phyloP scores from a whole-genome alignment of 2,888 invertebrate genomes.

The Chrysomela aeneicollis region DNA sequence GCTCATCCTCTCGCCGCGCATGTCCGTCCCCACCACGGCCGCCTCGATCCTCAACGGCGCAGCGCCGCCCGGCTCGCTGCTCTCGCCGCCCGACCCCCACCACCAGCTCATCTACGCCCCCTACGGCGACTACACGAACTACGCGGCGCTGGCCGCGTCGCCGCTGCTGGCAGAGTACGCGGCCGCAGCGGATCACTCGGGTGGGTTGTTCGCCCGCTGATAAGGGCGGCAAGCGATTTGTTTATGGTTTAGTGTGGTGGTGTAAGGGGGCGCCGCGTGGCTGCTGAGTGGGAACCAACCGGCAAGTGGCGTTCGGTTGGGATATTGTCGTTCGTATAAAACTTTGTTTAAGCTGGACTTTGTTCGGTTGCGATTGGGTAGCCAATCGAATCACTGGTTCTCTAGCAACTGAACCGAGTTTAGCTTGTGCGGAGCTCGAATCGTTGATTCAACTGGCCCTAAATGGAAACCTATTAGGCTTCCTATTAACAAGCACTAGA shows the following conservation, averaged over 20 bases:
- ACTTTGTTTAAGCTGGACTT: too few relatives aligned
- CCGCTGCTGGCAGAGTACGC: slow-evolving; percentile 86
- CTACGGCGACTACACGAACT: slow-evolving; percentile 90
- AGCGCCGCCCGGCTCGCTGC: slow-evolving; percentile 66
- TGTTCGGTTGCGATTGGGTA: too few relatives aligned
- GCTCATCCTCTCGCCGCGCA: slow-evolving; percentile 88
- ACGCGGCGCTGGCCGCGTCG: slow-evolving; percentile 83
- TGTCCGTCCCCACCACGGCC: slow-evolving; percentile 83
- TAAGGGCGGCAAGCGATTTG: slow-evolving; percentile 31
- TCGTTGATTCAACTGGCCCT: too few relatives aligned
- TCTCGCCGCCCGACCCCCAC: slow-evolving; percentile 60
- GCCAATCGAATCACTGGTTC: too few relatives aligned
- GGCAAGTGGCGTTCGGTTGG: too few relatives aligned
- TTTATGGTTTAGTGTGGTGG: slow-evolving; percentile 11
- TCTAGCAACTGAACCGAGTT: too few relatives aligned
- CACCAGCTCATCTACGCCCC: slow-evolving; percentile 89
- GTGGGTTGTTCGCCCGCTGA: slow-evolving; percentile 93
- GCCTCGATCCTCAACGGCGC: slow-evolving; percentile 73
- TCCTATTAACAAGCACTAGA: too few relatives aligned
- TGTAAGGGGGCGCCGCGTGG: too few relatives aligned
- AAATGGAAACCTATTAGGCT: too few relatives aligned
- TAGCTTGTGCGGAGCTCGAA: too few relatives aligned
- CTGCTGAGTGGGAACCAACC: too few relatives aligned
- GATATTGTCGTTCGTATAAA: too few relatives aligned
- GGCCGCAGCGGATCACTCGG: slow-evolving; percentile 86